A percentile compares a stretch with the other conserved stretches of the same genome.
Conservation (phyloP, 2,797 vertebrate genomes). For the Mionectes olivaceus region DNA sequence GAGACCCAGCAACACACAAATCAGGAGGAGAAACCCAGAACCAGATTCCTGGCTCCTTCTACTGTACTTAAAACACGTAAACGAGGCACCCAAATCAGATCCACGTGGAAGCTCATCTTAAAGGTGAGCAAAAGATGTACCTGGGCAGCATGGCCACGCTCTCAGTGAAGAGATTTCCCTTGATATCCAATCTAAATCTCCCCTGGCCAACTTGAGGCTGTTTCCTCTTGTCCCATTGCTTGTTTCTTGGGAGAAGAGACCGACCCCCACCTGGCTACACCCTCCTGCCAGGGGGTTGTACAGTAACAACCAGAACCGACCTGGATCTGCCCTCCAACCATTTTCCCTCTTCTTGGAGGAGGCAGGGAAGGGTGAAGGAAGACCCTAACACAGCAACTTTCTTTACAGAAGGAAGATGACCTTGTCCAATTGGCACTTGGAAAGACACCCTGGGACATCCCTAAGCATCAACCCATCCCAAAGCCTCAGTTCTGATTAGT, state of each 20-base stretch:
- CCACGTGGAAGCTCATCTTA: neutral
- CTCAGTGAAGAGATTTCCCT: neutral
- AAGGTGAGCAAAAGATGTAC: neutral
- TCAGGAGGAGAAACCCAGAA: neutral
- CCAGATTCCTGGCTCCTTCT: neutral
- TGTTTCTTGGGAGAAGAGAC: neutral
- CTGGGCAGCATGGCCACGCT: neutral
- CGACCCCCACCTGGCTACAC: neutral
- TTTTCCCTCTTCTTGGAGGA: neutral
- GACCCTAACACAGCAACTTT: neutral
- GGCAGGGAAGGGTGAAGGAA: neutral
- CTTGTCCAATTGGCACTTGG: neutral
- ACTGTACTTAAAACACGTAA: neutral
- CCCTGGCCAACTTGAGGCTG: neutral
- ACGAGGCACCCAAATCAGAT: neutral
- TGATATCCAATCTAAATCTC: neutral
- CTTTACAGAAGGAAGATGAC: neutral
- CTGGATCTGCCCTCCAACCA: neutral
- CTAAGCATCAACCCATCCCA: neutral
- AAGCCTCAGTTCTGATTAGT: neutral
- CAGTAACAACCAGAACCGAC: neutral
- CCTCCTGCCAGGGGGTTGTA: neutral
- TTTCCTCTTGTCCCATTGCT: neutral
- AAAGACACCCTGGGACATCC: neutral
- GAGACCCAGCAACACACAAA: neutral